A percentile compares a stretch with the other conserved stretches of the same genome.
These are phyloP conservation scores for Steatornis caripensis DNA, from an alignment of 2,113 vertebrate genomes.

Conservation along the genomic window DNA sequence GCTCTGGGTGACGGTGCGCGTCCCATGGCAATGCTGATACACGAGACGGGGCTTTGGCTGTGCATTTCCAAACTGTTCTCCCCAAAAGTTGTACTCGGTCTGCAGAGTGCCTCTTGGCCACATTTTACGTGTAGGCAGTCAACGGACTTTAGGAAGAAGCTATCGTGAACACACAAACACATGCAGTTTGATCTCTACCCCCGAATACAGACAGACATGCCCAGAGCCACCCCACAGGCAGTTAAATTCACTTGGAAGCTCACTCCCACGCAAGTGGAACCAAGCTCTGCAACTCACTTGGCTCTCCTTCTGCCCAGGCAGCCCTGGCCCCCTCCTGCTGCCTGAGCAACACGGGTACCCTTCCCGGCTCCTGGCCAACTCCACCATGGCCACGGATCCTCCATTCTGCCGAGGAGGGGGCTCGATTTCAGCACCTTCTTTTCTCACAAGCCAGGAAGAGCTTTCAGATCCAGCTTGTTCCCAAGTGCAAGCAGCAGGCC, in stretches of 20 bases:
- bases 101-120: neutral
- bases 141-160: neutral
- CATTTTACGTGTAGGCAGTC: neutral
- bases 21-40: neutral
- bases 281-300: neutral
- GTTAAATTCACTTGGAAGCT: neutral
- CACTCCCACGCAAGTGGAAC: neutral
- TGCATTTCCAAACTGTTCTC: neutral
- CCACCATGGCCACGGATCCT: accelerated
- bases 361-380: neutral
- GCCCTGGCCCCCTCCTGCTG: neutral
- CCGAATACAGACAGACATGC: neutral
- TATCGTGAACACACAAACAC: neutral
- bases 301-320: neutral
- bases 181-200: neutral
- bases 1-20: neutral
- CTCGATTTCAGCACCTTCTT: neutral
- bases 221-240: neutral
- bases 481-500: neutral
- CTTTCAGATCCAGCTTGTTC: neutral
- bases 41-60: neutral
- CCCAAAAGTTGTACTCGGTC: neutral
- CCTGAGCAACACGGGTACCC: neutral
- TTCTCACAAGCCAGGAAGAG: neutral
- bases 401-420: neutral